Percentiles rank a stretch among this genome's conserved stretches.
Conservation (phyloP, 2,113 vertebrate genomes). For the Gobio gobio region DNA sequence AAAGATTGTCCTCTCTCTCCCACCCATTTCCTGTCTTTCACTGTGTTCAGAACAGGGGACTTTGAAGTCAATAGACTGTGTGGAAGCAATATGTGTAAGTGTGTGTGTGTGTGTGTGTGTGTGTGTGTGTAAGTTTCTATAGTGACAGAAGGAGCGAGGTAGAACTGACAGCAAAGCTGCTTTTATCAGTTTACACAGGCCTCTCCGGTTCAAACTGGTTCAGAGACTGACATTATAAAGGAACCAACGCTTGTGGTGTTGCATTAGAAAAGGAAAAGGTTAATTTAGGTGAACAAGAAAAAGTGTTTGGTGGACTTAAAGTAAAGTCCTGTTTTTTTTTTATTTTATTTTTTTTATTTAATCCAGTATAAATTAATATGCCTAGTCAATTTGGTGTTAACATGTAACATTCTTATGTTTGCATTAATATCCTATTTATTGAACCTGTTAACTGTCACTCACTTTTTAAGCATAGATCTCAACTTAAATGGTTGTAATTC, state of each 20-base stretch:
- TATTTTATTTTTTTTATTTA: neutral
- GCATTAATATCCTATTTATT: neutral
- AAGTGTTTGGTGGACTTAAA: neutral
- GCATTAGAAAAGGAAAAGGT: conserved; percentile 41
- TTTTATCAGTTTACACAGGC: conserved; percentile 34
- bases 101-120: too few relatives aligned
- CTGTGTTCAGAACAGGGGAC: conserved; percentile 45
- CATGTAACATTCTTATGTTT: neutral
- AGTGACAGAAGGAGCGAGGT: conserved; percentile 48
- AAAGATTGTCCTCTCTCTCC: conserved; percentile 53
- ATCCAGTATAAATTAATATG: neutral
- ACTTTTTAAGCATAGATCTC: too few relatives aligned
- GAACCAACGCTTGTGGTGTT: conserved; percentile 25
- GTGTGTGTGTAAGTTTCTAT: conserved; percentile 57
- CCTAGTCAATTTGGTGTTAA: neutral
- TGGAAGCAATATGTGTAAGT: conserved; percentile 63
- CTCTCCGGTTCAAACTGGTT: conserved; percentile 70
- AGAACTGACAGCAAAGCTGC: conserved; percentile 35
- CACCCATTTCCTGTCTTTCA: conserved; percentile 77
- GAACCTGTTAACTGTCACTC: neutral
- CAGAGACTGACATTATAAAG: conserved; percentile 39
- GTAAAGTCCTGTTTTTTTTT: too few relatives aligned
- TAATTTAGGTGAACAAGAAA: neutral
- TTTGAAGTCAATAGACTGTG: conserved; percentile 74
- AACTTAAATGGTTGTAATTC: too few relatives aligned